Conservation (phyloP, 2,888 invertebrate species). For the Hyalella azteca region DNA sequence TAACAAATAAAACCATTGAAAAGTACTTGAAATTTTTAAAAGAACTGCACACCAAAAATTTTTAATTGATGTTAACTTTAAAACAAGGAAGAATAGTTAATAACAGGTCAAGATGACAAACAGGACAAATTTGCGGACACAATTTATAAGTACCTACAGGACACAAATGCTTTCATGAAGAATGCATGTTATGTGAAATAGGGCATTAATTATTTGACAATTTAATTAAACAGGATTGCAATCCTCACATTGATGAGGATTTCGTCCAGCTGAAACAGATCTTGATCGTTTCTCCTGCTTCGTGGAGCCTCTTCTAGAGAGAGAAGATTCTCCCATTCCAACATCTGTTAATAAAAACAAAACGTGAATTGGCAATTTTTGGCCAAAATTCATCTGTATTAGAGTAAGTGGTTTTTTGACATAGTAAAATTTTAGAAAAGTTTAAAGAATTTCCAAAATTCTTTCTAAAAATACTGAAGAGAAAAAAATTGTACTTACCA, state of each 20-base stretch:
- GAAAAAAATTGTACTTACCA: neutral
- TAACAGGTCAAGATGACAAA: too few relatives aligned
- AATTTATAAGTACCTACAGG: too few relatives aligned
- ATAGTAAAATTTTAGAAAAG: neutral
- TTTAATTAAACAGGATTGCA: too few relatives aligned
- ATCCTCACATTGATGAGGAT: conserved; percentile 52
- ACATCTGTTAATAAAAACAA: neutral
- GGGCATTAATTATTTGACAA: too few relatives aligned
- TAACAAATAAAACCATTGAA: neutral
- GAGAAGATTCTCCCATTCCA: neutral
- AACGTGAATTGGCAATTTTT: neutral
- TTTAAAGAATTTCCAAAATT: too few relatives aligned
- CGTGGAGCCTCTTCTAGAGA: conserved; percentile 26
- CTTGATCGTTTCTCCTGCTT: conserved; percentile 54
- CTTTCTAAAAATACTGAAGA: neutral
- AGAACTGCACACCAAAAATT: too few relatives aligned
- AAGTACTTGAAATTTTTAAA: neutral
- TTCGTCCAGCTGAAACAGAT: conserved; percentile 56
- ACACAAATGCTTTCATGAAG: too few relatives aligned
- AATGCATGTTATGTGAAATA: too few relatives aligned
- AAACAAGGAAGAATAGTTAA: too few relatives aligned
- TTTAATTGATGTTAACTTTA: too few relatives aligned
- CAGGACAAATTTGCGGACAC: too few relatives aligned
- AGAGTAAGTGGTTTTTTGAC: neutral
- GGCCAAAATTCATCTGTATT: neutral